phyloP scores from a whole-genome alignment of 2,888 invertebrate genomes.

The Ochropacha duplaris region DNA sequence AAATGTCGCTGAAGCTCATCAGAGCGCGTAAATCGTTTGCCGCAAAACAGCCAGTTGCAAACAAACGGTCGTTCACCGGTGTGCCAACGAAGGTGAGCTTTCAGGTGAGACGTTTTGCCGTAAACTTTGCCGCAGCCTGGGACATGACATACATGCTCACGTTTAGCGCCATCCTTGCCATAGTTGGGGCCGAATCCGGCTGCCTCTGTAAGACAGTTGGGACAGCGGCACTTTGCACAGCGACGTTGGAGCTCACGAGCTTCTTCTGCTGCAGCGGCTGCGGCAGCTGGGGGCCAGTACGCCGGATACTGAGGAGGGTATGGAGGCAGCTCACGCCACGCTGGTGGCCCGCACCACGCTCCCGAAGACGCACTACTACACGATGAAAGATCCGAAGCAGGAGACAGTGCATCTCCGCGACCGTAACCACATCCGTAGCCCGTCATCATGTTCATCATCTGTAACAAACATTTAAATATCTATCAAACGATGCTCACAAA shows the following conservation, averaged over 20 bases:
- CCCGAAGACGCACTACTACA: constrained; percentile 74
- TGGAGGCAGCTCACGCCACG: constrained; percentile 70
- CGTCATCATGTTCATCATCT: constrained; percentile 77
- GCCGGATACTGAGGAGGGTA: constrained; percentile 78
- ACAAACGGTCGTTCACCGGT: constrained; percentile 95
- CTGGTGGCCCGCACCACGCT: constrained; percentile 61
- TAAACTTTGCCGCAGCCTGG: constrained; percentile 94
- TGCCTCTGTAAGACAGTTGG: constrained; percentile 91
- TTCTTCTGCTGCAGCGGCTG: constrained; percentile 66
- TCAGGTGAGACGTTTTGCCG: constrained; percentile 96
- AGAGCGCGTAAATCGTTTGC: constrained; percentile 94
- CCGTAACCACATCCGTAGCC: constrained; percentile 72
- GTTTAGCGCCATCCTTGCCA: constrained; percentile 89
- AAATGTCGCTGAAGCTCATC: constrained; percentile 95
- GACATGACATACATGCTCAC: constrained; percentile 93
- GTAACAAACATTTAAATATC: constrained; percentile 33
- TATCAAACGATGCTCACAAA: not conserved
- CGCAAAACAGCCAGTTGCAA: constrained; percentile 94
- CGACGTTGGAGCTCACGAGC: constrained; percentile 85
- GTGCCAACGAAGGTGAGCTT: constrained; percentile 96
- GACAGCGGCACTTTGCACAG: constrained; percentile 90
- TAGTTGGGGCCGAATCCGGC: constrained; percentile 88
- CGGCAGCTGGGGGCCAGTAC: constrained; percentile 73
- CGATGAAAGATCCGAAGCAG: constrained; percentile 70
- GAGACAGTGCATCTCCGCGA: constrained; percentile 79